Evolutionary conservation across 92 coral and sea anemone species (phyloP), one percentile per base, ranked within the genome.

Genomic region (Zoanthus solanderi): DNA sequence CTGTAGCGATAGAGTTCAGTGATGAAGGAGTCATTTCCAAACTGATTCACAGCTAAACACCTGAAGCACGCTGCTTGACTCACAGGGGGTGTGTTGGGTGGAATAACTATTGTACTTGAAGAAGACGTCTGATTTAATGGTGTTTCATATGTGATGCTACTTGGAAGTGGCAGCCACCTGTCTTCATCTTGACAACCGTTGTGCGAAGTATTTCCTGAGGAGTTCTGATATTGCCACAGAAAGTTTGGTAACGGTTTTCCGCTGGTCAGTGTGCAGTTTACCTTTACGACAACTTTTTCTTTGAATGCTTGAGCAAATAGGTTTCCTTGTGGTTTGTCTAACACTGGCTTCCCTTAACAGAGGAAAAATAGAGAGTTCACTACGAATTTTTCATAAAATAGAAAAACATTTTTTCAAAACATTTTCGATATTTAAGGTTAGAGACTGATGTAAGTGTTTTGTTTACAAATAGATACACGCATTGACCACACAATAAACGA

Each of bases 1-100:
- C 71, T n/a, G 57, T 57, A 31, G 44, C 84, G 84, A 71, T 79
- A 73, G 13, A 79, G 56, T 4, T 79, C 58, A 8, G n/a, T 46
- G 57, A 37, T 12, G 7, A 79, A 46, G 5, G 84, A 63, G 30
- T 79, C 84, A 23, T 42, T 79, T 79, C 84, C 84, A 65, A 61
- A 12, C n/a, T 61, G 34, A 23, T 79, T 79, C 72, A 12, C 28
- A 32, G 84, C 84, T 17, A n/a, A 6, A 79, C 84, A 79, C 31
- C 72, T 61, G 74, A 34, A 79, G 84, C 57, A 79, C 6, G 74
- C 72, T 16, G 84, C 84, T 32, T 61, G 37, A 61, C 28, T 11
- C 4, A 12, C n/a, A 2, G 74, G 68, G 0, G 82, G 84, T 79
- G 14, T 15, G 56, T 58, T 47, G 32, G 74, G 73, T 9, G 84